These are phyloP conservation scores for Psittacula derbiana DNA, from an alignment of 2,797 vertebrate species.

Conservation along the genomic window DNA sequence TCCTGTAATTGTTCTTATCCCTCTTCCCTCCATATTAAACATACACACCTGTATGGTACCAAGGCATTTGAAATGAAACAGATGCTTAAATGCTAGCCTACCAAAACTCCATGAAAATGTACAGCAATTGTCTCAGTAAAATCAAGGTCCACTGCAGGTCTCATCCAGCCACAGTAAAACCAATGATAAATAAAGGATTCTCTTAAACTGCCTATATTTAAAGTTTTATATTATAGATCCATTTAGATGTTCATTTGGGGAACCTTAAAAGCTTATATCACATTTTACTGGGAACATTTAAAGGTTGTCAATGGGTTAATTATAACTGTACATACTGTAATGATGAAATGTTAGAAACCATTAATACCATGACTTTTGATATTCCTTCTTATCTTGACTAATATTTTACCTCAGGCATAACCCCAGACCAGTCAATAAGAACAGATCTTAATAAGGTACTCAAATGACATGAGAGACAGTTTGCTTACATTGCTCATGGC, in stretches of 20 bases:
- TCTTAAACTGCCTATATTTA: neutral
- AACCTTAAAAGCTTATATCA: neutral
- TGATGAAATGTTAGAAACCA: conserved; percentile 7
- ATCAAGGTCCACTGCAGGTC: neutral
- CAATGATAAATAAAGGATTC: neutral
- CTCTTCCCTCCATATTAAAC: neutral
- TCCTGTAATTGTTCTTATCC: neutral
- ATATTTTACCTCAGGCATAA: neutral
- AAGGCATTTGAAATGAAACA: neutral
- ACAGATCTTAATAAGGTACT: neutral
- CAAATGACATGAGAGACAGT: neutral
- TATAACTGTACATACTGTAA: neutral
- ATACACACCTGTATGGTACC: neutral
- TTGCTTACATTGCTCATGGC: neutral
- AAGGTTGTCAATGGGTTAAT: neutral
- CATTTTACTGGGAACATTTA: conserved; percentile 35
- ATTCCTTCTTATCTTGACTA: neutral
- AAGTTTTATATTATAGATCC: neutral
- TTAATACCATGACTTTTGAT: neutral
- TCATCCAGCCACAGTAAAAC: neutral
- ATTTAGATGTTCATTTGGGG: neutral
- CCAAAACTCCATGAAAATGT: neutral
- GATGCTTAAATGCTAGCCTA: neutral
- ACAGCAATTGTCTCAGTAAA: neutral
- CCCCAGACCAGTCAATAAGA: neutral